phyloP scores from a whole-genome alignment of 2,888 invertebrate genomes.

The Reticulitermes lucifugus region DNA sequence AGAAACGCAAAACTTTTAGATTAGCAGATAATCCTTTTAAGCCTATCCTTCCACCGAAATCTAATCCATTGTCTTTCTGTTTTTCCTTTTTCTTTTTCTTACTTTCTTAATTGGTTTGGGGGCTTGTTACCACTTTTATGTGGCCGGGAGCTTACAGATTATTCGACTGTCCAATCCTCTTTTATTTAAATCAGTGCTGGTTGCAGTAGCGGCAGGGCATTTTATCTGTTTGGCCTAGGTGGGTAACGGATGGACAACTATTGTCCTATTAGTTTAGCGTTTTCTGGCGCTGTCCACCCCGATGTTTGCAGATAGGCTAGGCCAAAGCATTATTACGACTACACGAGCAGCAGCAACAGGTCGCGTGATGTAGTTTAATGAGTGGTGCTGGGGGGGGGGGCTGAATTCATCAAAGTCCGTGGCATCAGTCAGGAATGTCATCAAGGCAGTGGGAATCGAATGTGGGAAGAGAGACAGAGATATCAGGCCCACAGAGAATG shows the following conservation, averaged over 20 bases:
- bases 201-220: slow-evolving; percentile 11
- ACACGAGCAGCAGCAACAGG: slow-evolving; percentile 36
- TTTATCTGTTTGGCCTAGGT: slow-evolving; percentile 44
- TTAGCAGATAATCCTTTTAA: too few species aligned
- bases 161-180: slow-evolving; percentile 46
- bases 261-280: slow-evolving; percentile 43
- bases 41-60: too few species aligned
- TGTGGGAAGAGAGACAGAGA: not conserved
- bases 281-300: slow-evolving; percentile 1
- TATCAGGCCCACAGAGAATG: not conserved
- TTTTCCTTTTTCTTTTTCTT: not conserved
- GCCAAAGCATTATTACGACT: slow-evolving; percentile 34
- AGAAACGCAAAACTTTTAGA: too few species aligned
- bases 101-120: not conserved
- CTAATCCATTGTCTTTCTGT: too few species aligned
- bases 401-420: slow-evolving; percentile 46
- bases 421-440: slow-evolving; percentile 45
- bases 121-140: not conserved
- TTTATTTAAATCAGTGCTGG: slow-evolving; percentile 46
- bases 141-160: slow-evolving; percentile 36
- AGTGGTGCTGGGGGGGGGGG: slow-evolving; percentile 17
- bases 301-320: slow-evolving; percentile 29
- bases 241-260: slow-evolving; percentile 43
- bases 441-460: slow-evolving; percentile 36
- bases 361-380: slow-evolving; percentile 40